Base-by-base conservation (phyloP, 2,888 invertebrate species). In the Limnephilus auricula region DNA sequence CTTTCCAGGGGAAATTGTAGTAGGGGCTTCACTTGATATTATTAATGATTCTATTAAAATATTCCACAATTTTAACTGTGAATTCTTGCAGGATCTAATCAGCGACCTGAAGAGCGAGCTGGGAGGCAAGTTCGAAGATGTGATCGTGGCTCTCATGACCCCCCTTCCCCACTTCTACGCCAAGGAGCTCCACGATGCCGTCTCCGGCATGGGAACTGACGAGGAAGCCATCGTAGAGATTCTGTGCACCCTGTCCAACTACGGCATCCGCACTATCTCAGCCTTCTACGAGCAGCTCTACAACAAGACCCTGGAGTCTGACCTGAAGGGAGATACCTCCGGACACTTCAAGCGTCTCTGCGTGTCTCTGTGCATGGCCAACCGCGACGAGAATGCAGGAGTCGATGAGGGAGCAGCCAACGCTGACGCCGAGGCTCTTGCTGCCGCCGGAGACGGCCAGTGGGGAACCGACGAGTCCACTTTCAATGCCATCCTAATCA, bases 271-370 rank as follows among this genome's bases (percentile, higher is more conserved):
- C 93, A 98, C 98, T 78, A 98, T 98, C 94, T 97, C 98, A 82
- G 97, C 97, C 92, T 98, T 98, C 95, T 98, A 98, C 94, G 97
- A 98, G 94, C 97, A 97, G 95, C 94, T 98, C 94, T 99, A 98
- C 95, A 97, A 97, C 93, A 98, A 97, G 94, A 95, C 97, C 92
- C 95, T 99, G 93, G 99, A 99, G 94, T 97, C 97, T 12, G 99
- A 99, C 94, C 95, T 99, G 93, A 98, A 98, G 94, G 98, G 98
- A 89, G 99, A 99, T 95, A 99, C 99, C 12, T 99, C 99, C 18
- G 99, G 99, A n/a, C 98, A 98, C 95, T 99, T 99, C 95, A 98
- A 98, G 95, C 97, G 99, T 92, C 96, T 99, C 89, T 97, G 99
- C 94, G 98, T 99, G 34, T 98, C 99, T 0, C 95, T 99, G 89